These are phyloP conservation scores for Caenorhabditis plicata DNA, from an alignment of 2,888 invertebrate species.

Conservation along the genomic window DNA sequence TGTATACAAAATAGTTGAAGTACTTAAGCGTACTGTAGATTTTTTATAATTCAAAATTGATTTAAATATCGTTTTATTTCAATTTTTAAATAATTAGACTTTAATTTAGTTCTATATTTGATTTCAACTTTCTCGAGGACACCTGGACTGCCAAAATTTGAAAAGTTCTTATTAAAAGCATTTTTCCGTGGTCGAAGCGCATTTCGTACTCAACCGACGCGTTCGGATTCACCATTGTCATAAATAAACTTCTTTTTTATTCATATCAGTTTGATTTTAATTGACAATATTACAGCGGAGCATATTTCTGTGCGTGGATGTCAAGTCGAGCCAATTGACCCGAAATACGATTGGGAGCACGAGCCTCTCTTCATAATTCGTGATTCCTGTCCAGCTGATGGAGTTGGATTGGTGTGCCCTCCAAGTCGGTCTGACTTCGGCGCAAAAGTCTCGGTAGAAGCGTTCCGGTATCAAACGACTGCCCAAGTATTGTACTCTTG, in stretches of 20 bases:
- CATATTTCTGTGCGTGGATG: slow-evolving; percentile 64
- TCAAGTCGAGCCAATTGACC: slow-evolving; percentile 64
- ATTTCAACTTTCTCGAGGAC: too few relatives aligned
- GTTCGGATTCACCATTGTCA: neutral
- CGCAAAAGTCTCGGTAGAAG: slow-evolving; percentile 63
- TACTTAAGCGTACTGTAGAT: too few relatives aligned
- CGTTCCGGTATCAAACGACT: slow-evolving; percentile 66
- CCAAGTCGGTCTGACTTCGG: slow-evolving; percentile 62
- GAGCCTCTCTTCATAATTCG: slow-evolving; percentile 63
- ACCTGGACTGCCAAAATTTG: too few relatives aligned
- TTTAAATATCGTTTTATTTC: too few relatives aligned
- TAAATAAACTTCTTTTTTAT: neutral
- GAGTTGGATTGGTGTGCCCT: slow-evolving; percentile 65
- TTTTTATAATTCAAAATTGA: too few relatives aligned
- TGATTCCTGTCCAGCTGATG: slow-evolving; percentile 60
- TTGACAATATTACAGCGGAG: too few relatives aligned
- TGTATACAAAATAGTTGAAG: too few relatives aligned
- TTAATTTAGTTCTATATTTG: too few relatives aligned
- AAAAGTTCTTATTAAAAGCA: too few relatives aligned
- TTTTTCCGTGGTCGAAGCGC: too few relatives aligned
- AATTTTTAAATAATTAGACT: too few relatives aligned
- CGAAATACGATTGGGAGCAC: slow-evolving; percentile 64
- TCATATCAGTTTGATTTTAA: too few relatives aligned
- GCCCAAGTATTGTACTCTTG: slow-evolving; percentile 65
- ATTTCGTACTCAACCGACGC: neutral